Evolutionary conservation across 2,888 invertebrate species (phyloP).

Genomic region (Tenthredo notha): DNA sequence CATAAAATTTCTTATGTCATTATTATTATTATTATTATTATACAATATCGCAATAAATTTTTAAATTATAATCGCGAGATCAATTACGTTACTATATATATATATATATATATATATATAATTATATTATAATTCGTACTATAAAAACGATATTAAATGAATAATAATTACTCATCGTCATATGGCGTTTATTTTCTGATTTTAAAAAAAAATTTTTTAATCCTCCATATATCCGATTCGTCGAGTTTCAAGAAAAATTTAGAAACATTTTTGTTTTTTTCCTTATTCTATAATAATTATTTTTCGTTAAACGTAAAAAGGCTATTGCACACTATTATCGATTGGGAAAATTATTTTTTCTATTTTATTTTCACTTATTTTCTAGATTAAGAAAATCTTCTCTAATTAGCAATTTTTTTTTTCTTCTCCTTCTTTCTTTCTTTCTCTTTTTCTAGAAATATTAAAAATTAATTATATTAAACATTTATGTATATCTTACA

Average conservation of each 20-base stretch:
- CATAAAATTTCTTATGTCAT: conserved; percentile 18
- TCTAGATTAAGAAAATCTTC: neutral
- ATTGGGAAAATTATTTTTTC: too few species aligned
- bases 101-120: neutral
- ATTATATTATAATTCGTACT: neutral
- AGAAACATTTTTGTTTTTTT: too few species aligned
- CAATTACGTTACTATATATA: neutral
- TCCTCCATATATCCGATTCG: too few species aligned
- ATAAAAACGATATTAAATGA: too few species aligned
- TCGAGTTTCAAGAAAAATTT: too few species aligned
- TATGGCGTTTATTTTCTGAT: too few species aligned
- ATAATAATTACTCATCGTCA: too few species aligned
- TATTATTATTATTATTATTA: conserved; percentile 28
- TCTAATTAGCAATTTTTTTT: neutral
- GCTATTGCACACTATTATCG: too few species aligned
- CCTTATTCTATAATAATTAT: too few species aligned
- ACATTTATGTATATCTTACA: conserved; percentile 16
- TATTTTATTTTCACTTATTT: neutral
- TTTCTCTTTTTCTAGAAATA: neutral
- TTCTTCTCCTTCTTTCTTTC: too few species aligned
- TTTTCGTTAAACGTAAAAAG: too few species aligned
- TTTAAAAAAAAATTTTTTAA: too few species aligned
- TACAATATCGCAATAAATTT: neutral
- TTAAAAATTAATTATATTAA: neutral
- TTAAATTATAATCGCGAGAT: neutral